These are phyloP conservation scores for Tetrax tetrax DNA, from an alignment of 2,113 vertebrate species.

Conservation along the genomic window DNA sequence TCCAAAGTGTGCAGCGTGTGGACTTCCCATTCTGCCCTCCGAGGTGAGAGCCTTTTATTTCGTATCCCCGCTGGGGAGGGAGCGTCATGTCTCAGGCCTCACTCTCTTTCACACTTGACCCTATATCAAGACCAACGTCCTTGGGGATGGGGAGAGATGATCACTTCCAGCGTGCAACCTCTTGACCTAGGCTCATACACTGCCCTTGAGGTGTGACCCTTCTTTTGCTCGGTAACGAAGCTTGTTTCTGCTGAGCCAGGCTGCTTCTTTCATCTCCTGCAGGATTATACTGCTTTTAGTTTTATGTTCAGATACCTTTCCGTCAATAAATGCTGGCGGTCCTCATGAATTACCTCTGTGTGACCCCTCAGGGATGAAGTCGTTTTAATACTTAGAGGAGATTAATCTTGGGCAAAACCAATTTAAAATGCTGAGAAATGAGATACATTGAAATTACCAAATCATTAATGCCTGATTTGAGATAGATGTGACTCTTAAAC, in stretches of 20 bases:
- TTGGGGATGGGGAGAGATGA: not conserved
- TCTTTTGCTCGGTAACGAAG: not conserved
- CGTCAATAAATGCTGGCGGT: not conserved
- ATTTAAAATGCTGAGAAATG: not conserved
- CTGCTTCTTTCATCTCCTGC: not conserved
- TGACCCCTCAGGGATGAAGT: not conserved
- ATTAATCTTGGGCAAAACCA: not conserved
- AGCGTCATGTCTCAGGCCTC: not conserved
- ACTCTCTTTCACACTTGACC: not conserved
- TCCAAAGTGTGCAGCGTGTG: conserved; percentile 93
- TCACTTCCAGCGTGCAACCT: rapidly evolving
- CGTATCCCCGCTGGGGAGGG: rapidly evolving
- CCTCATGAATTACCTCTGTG: not conserved
- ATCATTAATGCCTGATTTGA: not conserved
- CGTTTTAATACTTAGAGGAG: not conserved
- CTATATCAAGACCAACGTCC: rapidly evolving
- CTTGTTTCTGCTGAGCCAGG: not conserved
- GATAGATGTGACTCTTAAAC: not conserved
- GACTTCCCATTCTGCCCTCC: conserved; percentile 90
- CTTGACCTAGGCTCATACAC: not conserved
- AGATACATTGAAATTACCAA: not conserved
- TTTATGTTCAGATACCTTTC: not conserved
- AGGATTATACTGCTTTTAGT: not conserved
- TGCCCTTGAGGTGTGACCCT: not conserved
- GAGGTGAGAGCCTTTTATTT: conserved; percentile 81